Evolutionary conservation across 1,140 invertebrate genomes (phyloP).

Genomic region (Scaptomyza pallida): DNA sequence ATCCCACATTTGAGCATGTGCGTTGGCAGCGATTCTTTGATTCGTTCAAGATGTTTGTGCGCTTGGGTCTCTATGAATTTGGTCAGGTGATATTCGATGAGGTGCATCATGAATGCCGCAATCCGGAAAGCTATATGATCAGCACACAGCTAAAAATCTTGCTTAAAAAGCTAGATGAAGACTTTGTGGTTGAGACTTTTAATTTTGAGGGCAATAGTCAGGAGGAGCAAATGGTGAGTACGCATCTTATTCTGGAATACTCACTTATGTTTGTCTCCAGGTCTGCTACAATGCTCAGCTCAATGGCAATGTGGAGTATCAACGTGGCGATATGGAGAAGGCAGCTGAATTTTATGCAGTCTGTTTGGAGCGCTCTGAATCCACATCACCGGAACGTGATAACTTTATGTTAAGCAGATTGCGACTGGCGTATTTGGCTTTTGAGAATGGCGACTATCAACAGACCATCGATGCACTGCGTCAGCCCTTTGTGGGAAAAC

Average conservation of each 20-base stretch:
- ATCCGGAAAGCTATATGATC: slow-evolving; percentile 57
- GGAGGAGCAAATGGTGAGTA: slow-evolving; percentile 24
- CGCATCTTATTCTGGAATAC: not conserved
- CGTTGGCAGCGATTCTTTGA: slow-evolving; percentile 32
- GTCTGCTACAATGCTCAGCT: slow-evolving; percentile 45
- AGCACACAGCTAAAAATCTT: slow-evolving; percentile 48
- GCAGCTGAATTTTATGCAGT: slow-evolving; percentile 44
- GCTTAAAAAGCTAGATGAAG: slow-evolving; percentile 26
- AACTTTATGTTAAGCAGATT: slow-evolving; percentile 42
- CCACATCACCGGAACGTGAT: slow-evolving; percentile 18
- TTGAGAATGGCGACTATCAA: slow-evolving; percentile 32
- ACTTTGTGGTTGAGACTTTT: slow-evolving; percentile 17
- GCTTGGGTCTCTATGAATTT: slow-evolving; percentile 66
- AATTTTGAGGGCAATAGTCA: not conserved
- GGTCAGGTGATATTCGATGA: slow-evolving; percentile 51
- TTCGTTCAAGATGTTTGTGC: slow-evolving; percentile 46
- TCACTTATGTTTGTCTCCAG: slow-evolving; percentile 1
- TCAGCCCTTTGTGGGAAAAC: not conserved
- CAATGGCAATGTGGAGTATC: slow-evolving; percentile 69
- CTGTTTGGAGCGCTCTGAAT: not conserved
- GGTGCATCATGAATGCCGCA: slow-evolving; percentile 33
- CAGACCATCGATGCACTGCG: slow-evolving; percentile 36
- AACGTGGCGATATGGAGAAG: slow-evolving; percentile 24
- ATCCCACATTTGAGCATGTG: not conserved
- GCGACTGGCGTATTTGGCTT: slow-evolving; percentile 57